Base-by-base conservation (phyloP, 2,113 vertebrate genomes). In the Channa maculata region DNA sequence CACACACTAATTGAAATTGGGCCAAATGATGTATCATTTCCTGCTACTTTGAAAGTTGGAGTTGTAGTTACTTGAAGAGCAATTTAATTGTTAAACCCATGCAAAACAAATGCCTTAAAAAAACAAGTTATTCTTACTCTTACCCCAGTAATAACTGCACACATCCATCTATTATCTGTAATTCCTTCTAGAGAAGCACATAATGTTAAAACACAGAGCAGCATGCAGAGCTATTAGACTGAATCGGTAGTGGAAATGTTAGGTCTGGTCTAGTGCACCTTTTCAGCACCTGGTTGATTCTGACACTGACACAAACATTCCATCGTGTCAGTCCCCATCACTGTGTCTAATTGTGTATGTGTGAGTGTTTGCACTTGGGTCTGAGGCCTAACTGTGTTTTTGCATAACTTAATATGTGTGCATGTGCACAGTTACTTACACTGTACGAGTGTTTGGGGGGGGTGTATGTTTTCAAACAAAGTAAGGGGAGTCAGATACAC, bases 271-370 rank as follows among this genome's bases (percentile, higher is more conserved):
- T 71, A 65, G 85, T 82, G 91, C 83, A 85, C 86, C 92, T 96
- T 95, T 95, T 95, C 94, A 51, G 92, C 59, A 88, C 89, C 85
- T 78, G 92, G 94, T 90, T 93, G 94, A 94, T 92, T 93, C 92
- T 93, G 93, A 93, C 94, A 93, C 89, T 94, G 95, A 96, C 95
- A 94, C 53, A 69, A 86, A 91, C 93, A 90, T 95, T 96, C 95
- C 95, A 94, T 95, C 95, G 93, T 95, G 96, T 95, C 95, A 93
- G 90, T 82, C 65, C 78, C 49, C 7, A 24, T 90, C 87, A 92
- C 89, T 92, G 79, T 91, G 62, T 91, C 81, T 92, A 24, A 24
- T 24, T 24, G 24, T 24, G 46, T 65, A 24, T 44, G 53, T 74
- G 64, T 80, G 65, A 67, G 54, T 80, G 70, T 84, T 64, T 67